Base-by-base conservation (phyloP, 1,140 invertebrate species). In the Plectrocnemia conspersa region DNA sequence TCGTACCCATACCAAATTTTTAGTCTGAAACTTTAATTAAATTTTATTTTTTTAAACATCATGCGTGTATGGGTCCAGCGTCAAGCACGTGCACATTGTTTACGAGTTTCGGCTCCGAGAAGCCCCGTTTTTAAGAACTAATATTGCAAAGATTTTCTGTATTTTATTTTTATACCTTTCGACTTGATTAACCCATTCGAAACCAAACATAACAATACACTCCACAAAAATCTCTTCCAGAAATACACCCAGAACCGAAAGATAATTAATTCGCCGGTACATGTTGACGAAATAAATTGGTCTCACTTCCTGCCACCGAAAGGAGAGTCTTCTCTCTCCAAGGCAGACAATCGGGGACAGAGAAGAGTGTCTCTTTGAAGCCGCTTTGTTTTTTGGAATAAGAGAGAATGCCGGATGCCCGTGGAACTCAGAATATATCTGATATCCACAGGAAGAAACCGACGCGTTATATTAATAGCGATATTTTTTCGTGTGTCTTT, bases 41-140 rank as follows among this genome's bases (percentile, higher is more conserved):
- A n/a, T n/a, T n/a, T n/a, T n/a, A n/a, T n/a, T n/a, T n/a, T n/a
- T n/a, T n/a, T n/a, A n/a, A n/a, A n/a, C n/a, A n/a, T n/a, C 13
- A 38, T 18, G 33, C 11, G 21, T 7, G 18, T 29, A 33, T 47
- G 6, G 10, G 18, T 18, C n/a, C n/a, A 15, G 19, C 4, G 24
- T 32, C 35, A 22, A 50, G 38, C 47, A 50, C 47, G 47, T 38
- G 47, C 47, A 35, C 47, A 38, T 50, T 50, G 47, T 50, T 50
- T 50, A 50, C 47, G 22, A 25, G n/a, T n/a, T n/a, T n/a, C n/a
- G n/a, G n/a, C n/a, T n/a, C n/a, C n/a, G n/a, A n/a, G n/a, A n/a
- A n/a, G n/a, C n/a, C n/a, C n/a, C n/a, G n/a, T n/a, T n/a, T n/a
- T n/a, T n/a, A n/a, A n/a, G n/a, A n/a, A n/a, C n/a, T n/a, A n/a